Evolutionary conservation across 2,113 vertebrate genomes (phyloP), one percentile per base, ranked within the genome.

Genomic region (Ophthalmolycus amberensis): DNA sequence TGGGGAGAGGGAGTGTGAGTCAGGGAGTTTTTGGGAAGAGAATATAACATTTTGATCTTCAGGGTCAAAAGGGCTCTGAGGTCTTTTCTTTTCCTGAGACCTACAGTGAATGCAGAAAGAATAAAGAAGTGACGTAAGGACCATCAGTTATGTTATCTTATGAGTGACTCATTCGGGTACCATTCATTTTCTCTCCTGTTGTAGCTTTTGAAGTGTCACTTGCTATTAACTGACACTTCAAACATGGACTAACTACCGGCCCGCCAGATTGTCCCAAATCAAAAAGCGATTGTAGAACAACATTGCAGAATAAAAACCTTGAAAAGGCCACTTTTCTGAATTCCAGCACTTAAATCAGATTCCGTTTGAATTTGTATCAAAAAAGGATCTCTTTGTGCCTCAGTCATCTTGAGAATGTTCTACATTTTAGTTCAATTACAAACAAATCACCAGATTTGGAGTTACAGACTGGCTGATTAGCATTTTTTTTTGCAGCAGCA

Each of bases 131-230:
- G 14, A 27, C 42, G 10, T 59, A n/a, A 64, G 46, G 40, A 40
- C 8, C 37, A 71, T 81, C 52, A 25, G 9, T 75, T 46, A 54
- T 48, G 34, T 46, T 18, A 52, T 58, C 34, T 27, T 66, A 6
- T 58, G 50, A 66, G 25, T 44, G 56, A 62, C n/a, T 78, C 32
- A 32, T 66, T 83, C 12, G 16, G 44, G n/a, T 77, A 11, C 40
- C 10, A 59, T 73, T 64, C 22, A 12, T 75, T 85, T 80, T 54
- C 27, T 75, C 75, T 50, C 20, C 29, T 71, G 34, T 50, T 81
- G 50, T 50, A 14, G 66, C 67, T 66, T 88, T 83, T 84, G 71
- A 82, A 87, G 74, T 80, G 72, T 79, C 85, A 82, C 71, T 90
- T 75, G 15, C 54, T 54, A 27, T 15, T 69, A 82, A 86, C 27